Evolutionary conservation across 2,888 invertebrate genomes (phyloP).

Genomic region (Drosophila anomelani): DNA sequence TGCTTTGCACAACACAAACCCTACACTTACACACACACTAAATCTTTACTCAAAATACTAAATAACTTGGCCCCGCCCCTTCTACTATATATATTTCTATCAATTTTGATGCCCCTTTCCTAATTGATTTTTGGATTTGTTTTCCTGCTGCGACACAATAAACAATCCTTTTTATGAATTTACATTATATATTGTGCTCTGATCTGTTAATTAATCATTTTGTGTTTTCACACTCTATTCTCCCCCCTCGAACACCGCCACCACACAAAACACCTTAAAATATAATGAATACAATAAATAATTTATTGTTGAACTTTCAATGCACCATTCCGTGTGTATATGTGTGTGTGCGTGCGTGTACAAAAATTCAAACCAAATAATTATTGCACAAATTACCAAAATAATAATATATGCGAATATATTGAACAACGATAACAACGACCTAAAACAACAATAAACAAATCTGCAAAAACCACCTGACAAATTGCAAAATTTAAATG

Average conservation of each 20-base stretch:
- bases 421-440: slow-evolving; percentile 32
- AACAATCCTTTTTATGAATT: slow-evolving; percentile 41
- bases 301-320: slow-evolving; percentile 26
- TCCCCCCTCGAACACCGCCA: slow-evolving; percentile 16
- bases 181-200: slow-evolving; percentile 42
- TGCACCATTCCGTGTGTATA: slow-evolving; percentile 36
- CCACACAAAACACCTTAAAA: slow-evolving; percentile 21
- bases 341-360: slow-evolving; percentile 32
- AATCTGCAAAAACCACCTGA: slow-evolving; percentile 37
- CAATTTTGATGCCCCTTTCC: neutral
- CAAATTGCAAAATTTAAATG: slow-evolving; percentile 33
- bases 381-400: slow-evolving; percentile 20
- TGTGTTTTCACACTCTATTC: slow-evolving; percentile 45
- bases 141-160: slow-evolving; percentile 43
- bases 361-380: slow-evolving; percentile 11
- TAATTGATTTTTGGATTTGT: slow-evolving; percentile 34
- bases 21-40: slow-evolving; percentile 20
- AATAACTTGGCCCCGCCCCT: slow-evolving; percentile 6
- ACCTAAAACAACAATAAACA: slow-evolving; percentile 36
- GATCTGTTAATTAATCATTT: slow-evolving; percentile 43
- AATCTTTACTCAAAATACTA: slow-evolving; percentile 9
- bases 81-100: neutral
- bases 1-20: slow-evolving; percentile 68
- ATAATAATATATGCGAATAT: slow-evolving; percentile 28
- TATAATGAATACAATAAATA: slow-evolving; percentile 7